Evolutionary conservation across 2,113 vertebrate genomes (phyloP).

Genomic region (Hyperopisus bebe): DNA sequence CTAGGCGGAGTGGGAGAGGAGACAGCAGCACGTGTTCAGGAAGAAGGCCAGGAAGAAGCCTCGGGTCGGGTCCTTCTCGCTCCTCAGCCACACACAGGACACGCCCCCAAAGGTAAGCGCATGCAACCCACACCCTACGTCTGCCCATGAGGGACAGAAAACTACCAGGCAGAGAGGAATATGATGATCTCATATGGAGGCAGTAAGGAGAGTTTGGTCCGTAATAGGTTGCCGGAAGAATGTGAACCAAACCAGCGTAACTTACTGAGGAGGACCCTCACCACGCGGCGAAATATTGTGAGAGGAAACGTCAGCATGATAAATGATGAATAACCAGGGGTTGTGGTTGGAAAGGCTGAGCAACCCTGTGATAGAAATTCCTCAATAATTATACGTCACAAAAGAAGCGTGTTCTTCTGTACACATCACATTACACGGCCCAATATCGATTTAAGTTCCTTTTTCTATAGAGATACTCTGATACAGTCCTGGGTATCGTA

Average conservation of each 20-base stretch:
- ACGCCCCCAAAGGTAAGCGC: conserved; percentile 50
- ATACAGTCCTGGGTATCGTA: not conserved
- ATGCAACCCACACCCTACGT: not conserved
- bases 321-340: not conserved
- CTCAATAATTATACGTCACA: not conserved
- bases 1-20: conserved; percentile 52
- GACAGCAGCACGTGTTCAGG: conserved; percentile 46
- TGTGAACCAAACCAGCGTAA: not conserved
- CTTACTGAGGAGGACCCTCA: not conserved
- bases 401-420: not conserved
- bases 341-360: not conserved
- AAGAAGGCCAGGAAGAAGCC: conserved; percentile 50
- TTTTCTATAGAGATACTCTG: not conserved
- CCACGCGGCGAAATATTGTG: not conserved
- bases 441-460: not conserved
- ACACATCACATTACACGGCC: not conserved
- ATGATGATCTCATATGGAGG: not conserved
- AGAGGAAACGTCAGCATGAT: not conserved
- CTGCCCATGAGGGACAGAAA: not conserved
- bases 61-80: conserved; percentile 51
- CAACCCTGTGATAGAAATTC: not conserved
- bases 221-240: not conserved
- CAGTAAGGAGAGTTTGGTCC: not conserved
- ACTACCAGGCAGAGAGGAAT: not conserved
- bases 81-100: conserved; percentile 46